Base-by-base conservation (phyloP, 2,888 invertebrate species). In the Sarcophaga caerulescens region DNA sequence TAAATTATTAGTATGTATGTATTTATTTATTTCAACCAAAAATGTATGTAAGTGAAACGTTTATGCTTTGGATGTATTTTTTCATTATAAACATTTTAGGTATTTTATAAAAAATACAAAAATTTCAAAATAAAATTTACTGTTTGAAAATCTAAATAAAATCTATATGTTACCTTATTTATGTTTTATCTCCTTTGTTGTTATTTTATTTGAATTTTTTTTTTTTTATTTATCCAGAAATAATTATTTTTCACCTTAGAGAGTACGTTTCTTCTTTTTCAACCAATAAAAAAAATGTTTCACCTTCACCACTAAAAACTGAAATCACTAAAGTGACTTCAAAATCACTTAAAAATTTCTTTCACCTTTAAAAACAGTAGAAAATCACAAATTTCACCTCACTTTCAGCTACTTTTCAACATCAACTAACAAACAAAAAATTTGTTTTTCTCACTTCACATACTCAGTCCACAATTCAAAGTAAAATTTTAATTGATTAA, bases 61-160 rank as follows among this genome's bases (percentile, higher is more conserved):
- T 82, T 80, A 60, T 81, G 86, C 86, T 86, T 86, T 86, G 84
- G 84, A 86, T 86, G 86, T 86, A 83, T 77, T 84, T 74, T 75
- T 78, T 63, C 44, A 81, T 81, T 81, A 80, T 25, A 57, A 78
- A 74, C 57, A 75, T 81, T 70, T 78, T 47, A 80, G 83, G 73
- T 80, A 85, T 83, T 68, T 45, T 44, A 70, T 23, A 44, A 76
- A 65, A 45, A 76, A 45, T 63, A 57, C 11, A 71, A 23, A 70
- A 75, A 73, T 19, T 63, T 12, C n/a, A 14, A 52, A 52, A 52
- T 10, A 17, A 52, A 52, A 14, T 52, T 52, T 52, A 35, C 35
- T 35, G 35, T 35, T 35, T 35, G 8, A 8, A 52, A 17, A 52
- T 52, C 52, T 52, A 52, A 52, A 59, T 4, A 57, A 78, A 83